Conservation (phyloP, 2,888 invertebrate species). For the Ecdyonurus torrentis region DNA sequence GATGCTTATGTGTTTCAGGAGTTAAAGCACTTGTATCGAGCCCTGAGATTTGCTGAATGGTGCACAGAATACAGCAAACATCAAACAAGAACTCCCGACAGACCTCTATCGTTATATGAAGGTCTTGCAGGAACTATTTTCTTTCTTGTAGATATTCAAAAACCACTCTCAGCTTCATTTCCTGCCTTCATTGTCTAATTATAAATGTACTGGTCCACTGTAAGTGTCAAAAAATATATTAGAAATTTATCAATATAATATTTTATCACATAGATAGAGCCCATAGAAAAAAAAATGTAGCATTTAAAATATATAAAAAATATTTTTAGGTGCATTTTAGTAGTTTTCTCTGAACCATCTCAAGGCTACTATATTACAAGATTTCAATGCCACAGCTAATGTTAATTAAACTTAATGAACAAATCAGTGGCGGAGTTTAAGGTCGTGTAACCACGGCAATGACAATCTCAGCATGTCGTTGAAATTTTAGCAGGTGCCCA, state of each 20-base stretch:
- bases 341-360: background rate
- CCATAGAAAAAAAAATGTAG: background rate
- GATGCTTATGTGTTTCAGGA: no score
- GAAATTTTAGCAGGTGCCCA: no score
- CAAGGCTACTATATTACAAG: no score
- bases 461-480: no score
- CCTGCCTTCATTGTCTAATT: conserved; percentile 45
- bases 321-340: background rate
- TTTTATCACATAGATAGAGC: no score
- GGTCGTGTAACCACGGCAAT: no score
- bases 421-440: no score
- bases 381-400: no score
- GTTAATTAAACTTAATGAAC: no score
- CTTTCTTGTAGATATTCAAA: conserved; percentile 49
- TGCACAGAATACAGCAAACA: conserved; percentile 53
- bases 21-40: conserved; percentile 51
- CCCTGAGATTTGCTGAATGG: conserved; percentile 66
- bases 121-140: conserved; percentile 62
- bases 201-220: no score
- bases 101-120: conserved; percentile 71
- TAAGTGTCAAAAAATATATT: no score
- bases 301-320: background rate
- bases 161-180: conserved; percentile 49
- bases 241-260: no score
- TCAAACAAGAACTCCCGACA: conserved; percentile 44